Evolutionary conservation across 2,888 invertebrate genomes (phyloP).

Genomic region (Tinea trinotella): DNA sequence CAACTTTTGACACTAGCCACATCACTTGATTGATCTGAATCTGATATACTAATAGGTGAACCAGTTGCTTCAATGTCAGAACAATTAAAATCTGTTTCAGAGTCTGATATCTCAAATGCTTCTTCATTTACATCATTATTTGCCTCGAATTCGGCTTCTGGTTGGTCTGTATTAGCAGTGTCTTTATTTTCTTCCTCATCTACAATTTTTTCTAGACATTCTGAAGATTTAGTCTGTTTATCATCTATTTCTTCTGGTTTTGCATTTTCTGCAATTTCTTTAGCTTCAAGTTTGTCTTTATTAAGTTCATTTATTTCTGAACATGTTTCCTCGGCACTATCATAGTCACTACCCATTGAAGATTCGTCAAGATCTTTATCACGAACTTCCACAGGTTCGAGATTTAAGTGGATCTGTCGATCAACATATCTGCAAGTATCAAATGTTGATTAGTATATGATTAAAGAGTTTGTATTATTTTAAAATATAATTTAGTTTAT

Average conservation of each 20-base stretch:
- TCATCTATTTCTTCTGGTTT: no score
- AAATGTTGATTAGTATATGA: no score
- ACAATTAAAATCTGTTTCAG: constrained; percentile 32
- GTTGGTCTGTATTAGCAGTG: neutral
- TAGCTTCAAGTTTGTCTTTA: constrained; percentile 25
- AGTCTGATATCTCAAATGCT: neutral
- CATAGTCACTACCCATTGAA: constrained; percentile 56
- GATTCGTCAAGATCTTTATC: constrained; percentile 64
- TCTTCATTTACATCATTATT: neutral
- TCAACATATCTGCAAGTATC: constrained; percentile 54
- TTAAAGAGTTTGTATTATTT: no score
- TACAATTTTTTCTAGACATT: constrained; percentile 17
- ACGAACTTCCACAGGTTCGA: constrained; percentile 55
- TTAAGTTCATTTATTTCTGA: constrained; percentile 18
- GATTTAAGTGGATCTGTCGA: constrained; percentile 49
- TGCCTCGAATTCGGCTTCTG: neutral
- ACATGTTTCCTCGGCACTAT: constrained; percentile 23
- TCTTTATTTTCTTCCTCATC: constrained; percentile 20
- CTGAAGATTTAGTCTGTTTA: no score
- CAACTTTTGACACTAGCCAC: constrained; percentile 29
- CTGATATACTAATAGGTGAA: constrained; percentile 48
- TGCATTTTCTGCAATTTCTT: constrained; percentile 24
- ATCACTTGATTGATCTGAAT: constrained; percentile 40
- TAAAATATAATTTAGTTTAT: no score
- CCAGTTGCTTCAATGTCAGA: no score